phyloP scores from a whole-genome alignment of 1,140 invertebrate species.

The Zaprionus ghesquierei region DNA sequence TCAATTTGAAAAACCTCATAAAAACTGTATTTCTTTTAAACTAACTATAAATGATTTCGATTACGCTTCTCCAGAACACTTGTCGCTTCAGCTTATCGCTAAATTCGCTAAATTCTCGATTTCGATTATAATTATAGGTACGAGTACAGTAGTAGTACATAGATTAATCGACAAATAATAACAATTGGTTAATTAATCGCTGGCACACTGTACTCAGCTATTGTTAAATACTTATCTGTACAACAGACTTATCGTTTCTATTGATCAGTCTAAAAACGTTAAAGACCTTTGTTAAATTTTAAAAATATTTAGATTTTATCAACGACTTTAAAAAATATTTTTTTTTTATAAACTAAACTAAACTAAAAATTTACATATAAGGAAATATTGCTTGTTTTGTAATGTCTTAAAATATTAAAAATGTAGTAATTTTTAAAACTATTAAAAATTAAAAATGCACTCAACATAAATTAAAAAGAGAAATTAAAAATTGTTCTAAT shows the following conservation, averaged over 20 bases:
- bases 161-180: neutral
- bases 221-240: conserved; percentile 7
- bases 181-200: conserved; percentile 7
- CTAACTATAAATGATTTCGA: conserved; percentile 1
- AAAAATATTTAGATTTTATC: too few relatives aligned
- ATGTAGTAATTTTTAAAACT: too few relatives aligned
- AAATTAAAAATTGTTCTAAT: too few relatives aligned
- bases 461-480: too few relatives aligned
- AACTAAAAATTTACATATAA: too few relatives aligned
- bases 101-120: neutral
- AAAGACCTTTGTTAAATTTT: too few relatives aligned
- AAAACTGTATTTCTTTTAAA: neutral
- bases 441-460: too few relatives aligned
- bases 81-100: neutral
- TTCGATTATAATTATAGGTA: neutral
- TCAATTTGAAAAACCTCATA: neutral
- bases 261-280: neutral
- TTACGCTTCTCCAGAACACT: neutral
- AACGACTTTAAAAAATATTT: too few relatives aligned
- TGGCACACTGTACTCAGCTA: neutral
- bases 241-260: neutral
- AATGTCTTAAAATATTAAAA: too few relatives aligned
- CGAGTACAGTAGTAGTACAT: neutral
- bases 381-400: too few relatives aligned
- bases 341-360: too few relatives aligned